Evolutionary conservation across 2,888 invertebrate genomes (phyloP).

Genomic region (Pristionchus maxplancki): DNA sequence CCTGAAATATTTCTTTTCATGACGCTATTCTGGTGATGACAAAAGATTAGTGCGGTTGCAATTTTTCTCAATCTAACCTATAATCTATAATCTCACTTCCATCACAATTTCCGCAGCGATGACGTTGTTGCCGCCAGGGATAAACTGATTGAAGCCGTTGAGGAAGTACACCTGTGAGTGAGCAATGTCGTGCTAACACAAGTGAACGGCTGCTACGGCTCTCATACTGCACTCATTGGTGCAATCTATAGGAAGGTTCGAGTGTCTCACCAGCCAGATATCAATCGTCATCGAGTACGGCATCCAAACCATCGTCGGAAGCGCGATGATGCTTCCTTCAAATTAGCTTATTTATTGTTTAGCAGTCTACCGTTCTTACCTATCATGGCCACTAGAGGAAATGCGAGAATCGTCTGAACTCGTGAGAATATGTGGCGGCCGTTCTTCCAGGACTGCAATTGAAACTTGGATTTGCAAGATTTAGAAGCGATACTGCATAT

Average conservation of each 20-base stretch:
- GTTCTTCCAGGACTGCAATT: conserved; percentile 16
- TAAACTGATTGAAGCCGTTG: conserved; percentile 16
- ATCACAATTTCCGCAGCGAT: conserved; percentile 26
- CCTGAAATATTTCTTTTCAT: background rate
- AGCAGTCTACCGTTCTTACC: background rate
- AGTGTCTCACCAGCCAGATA: conserved; percentile 5
- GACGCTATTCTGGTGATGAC: background rate
- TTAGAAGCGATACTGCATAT: too few species aligned
- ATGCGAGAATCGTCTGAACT: background rate
- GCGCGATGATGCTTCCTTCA: background rate
- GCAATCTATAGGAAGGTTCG: background rate
- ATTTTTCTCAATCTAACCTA: background rate
- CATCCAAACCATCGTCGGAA: conserved; percentile 24
- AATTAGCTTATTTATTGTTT: background rate
- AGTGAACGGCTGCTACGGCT: too few species aligned
- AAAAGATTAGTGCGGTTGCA: background rate
- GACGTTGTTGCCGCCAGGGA: conserved; percentile 22
- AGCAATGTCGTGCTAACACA: too few species aligned
- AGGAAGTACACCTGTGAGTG: conserved; percentile 22
- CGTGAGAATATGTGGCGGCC: conserved; percentile 1
- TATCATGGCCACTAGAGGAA: conserved; percentile 21
- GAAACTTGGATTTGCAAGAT: background rate
- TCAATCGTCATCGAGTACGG: conserved; percentile 4
- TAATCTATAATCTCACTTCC: conserved; percentile 15
- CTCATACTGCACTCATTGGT: too few species aligned